Percentiles rank a stretch among this genome's conserved stretches.
Evolutionary conservation across 53 echinoderm and acorn worm species (phyloP).

Genomic region (Echinarachnius parma): DNA sequence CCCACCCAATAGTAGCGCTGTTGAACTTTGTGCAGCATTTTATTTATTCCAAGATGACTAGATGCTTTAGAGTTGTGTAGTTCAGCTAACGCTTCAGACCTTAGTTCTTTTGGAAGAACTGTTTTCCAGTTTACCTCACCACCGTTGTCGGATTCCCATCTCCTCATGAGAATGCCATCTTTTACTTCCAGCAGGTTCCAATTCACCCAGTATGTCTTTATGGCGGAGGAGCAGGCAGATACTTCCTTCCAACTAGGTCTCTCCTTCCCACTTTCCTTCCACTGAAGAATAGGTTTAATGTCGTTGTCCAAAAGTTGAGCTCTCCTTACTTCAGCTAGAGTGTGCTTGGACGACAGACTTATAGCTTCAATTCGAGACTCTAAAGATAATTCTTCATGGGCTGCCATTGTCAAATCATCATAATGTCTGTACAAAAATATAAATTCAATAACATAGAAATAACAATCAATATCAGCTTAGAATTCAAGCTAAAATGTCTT

Average conservation of each 20-base stretch:
- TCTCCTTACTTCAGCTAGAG: not conserved
- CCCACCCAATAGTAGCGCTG: conserved; percentile 23
- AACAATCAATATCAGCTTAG: no score
- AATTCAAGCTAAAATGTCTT: no score
- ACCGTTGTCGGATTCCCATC: conserved; percentile 24
- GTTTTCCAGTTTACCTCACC: not conserved
- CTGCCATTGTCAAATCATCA: no score
- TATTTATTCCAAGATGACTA: conserved; percentile 16
- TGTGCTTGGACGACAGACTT: no score
- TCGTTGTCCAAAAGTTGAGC: not conserved
- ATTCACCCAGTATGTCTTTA: conserved; percentile 26
- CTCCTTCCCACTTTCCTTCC: not conserved
- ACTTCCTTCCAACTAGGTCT: not conserved
- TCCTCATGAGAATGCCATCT: conserved; percentile 11
- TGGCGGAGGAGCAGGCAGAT: not conserved
- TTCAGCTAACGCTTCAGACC: not conserved
- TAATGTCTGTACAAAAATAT: no score
- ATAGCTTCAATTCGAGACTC: no score
- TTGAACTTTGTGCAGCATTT: not conserved
- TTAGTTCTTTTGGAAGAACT: conserved; percentile 5
- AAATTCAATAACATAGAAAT: no score
- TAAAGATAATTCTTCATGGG: no score
- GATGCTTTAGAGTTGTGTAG: conserved; percentile 8
- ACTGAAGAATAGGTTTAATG: not conserved
- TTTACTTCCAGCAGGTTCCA: conserved; percentile 8